A percentile compares a stretch with the other conserved stretches of the same genome.
Evolutionary conservation across 2,888 invertebrate genomes (phyloP).

Genomic region (Ganaspis brasiliensis): DNA sequence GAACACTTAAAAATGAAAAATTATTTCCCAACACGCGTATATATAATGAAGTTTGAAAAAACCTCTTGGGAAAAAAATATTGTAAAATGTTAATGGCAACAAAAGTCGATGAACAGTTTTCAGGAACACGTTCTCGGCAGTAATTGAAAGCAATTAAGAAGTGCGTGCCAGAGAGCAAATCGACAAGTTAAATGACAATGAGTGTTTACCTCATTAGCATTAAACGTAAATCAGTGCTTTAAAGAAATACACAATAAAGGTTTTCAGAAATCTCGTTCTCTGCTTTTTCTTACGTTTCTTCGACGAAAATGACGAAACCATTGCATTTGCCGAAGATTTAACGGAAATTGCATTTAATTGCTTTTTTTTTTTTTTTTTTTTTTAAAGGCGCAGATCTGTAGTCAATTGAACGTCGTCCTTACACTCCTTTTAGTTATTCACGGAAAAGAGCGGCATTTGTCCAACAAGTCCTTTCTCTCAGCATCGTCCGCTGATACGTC

Average conservation of each 20-base stretch:
- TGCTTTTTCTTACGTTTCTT: no score
- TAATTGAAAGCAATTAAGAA: slow-evolving; percentile 8
- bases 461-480: slow-evolving; percentile 30
- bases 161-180: slow-evolving; percentile 4
- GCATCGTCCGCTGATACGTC: not conserved
- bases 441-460: slow-evolving; percentile 18
- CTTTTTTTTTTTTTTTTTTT: no score
- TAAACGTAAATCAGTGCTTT: no score
- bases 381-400: not conserved
- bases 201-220: not conserved
- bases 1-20: no score
- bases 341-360: no score
- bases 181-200: not conserved
- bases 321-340: no score
- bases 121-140: not conserved
- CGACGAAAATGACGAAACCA: no score
- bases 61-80: no score
- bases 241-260: no score
- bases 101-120: slow-evolving; percentile 4
- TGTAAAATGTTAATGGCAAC: not conserved
- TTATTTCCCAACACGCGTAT: no score
- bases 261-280: no score
- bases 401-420: not conserved
- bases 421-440: not conserved
- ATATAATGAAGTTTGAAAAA: no score